These are phyloP conservation scores for Botrylloides violaceus DNA, from an alignment of 23 tunicate species.

Conservation along the genomic window DNA sequence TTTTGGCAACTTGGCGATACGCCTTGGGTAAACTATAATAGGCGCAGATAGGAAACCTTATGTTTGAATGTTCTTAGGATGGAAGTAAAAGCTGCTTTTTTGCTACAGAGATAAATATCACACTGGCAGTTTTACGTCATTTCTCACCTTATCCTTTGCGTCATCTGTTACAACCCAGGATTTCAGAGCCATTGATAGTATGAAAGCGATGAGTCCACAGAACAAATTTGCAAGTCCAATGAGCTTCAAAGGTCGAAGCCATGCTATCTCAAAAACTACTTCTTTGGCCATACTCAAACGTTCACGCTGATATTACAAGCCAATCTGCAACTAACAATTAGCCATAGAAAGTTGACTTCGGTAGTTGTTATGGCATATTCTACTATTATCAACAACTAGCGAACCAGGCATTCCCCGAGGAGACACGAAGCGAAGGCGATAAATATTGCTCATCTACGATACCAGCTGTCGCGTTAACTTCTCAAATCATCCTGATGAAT, in stretches of 20 bases:
- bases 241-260: conserved; percentile 87
- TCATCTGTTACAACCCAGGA: conserved; percentile 87
- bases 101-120: too few relatives aligned
- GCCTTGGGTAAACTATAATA: too few relatives aligned
- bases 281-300: conserved; percentile 53
- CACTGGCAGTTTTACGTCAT: too few relatives aligned
- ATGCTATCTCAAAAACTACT: conserved; percentile 66
- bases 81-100: too few relatives aligned
- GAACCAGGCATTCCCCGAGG: neutral
- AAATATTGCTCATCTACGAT: neutral
- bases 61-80: too few relatives aligned
- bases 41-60: too few relatives aligned
- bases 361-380: too few relatives aligned
- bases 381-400: too few relatives aligned
- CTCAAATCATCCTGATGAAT: neutral
- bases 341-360: too few relatives aligned
- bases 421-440: neutral
- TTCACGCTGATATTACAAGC: too few relatives aligned
- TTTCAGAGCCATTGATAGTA: conserved; percentile 60
- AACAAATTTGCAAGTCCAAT: conserved; percentile 76
- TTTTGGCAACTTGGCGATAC: too few relatives aligned
- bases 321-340: too few relatives aligned
- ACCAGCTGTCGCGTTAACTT: neutral
- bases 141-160: conserved; percentile 19
- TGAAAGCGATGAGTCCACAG: conserved; percentile 76